Conservation (phyloP, 2,888 invertebrate species). For the Lacanobia wlatinum region DNA sequence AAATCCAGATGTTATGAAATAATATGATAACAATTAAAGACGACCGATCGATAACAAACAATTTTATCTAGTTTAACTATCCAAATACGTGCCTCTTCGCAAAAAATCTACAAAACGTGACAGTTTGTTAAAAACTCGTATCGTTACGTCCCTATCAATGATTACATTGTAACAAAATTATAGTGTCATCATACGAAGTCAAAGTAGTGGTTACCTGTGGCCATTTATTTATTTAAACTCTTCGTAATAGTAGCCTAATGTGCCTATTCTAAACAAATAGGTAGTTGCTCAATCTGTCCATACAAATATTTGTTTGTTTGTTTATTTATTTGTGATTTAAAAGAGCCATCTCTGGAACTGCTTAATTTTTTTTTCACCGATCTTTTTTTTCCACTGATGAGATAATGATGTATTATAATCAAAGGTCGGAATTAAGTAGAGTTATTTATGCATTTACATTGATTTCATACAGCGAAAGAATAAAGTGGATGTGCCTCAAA, state of each 20-base stretch:
- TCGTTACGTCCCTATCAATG: background rate
- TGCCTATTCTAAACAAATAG: background rate
- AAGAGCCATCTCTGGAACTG: too few relatives aligned
- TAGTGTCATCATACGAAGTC: constrained; percentile 14
- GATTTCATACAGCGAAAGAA: too few relatives aligned
- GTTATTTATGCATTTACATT: too few relatives aligned
- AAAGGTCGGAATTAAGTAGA: too few relatives aligned
- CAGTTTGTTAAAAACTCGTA: constrained; percentile 6
- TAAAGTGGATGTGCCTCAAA: too few relatives aligned
- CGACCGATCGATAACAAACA: background rate
- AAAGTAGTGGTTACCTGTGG: background rate
- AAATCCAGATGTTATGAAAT: background rate
- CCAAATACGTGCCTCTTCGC: constrained; percentile 30
- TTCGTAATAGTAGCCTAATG: background rate
- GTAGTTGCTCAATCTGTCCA: too few relatives aligned
- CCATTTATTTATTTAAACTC: background rate
- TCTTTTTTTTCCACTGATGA: too few relatives aligned
- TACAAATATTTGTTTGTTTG: too few relatives aligned
- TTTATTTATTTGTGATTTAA: too few relatives aligned
- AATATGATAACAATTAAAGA: background rate
- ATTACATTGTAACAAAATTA: constrained; percentile 43
- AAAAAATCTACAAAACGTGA: constrained; percentile 35
- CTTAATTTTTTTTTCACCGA: too few relatives aligned
- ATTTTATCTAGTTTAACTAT: constrained; percentile 36
- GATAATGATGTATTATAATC: too few relatives aligned